Percentiles rank a stretch among this genome's conserved stretches.
Conservation (phyloP, 2,888 invertebrate genomes). For the Eudemis profundana region DNA sequence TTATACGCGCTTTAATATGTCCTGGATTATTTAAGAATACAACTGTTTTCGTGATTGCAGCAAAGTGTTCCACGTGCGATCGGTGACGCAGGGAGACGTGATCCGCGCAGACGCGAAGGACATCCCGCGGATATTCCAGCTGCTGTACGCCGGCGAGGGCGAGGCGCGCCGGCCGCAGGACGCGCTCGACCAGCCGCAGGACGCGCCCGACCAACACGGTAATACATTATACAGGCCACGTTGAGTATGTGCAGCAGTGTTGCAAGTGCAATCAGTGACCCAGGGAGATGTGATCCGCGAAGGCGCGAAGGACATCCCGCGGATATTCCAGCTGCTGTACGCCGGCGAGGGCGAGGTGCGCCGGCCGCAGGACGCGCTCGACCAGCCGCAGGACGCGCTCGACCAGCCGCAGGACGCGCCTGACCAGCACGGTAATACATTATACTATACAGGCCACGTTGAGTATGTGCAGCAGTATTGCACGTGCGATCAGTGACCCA, state of each 20-base stretch:
- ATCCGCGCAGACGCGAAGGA: constrained; percentile 99
- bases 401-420: constrained; percentile 56
- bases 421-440: constrained; percentile 67
- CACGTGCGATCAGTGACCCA: constrained; percentile 99
- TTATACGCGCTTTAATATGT: too few species aligned
- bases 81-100: constrained; percentile 99
- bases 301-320: constrained; percentile 99
- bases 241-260: constrained; percentile 92
- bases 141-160: constrained; percentile 98
- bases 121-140: constrained; percentile 99
- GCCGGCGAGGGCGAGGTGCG: constrained; percentile 98
- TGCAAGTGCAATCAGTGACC: constrained; percentile 99
- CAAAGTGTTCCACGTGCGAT: constrained; percentile 99
- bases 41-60: constrained; percentile 78
- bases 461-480: constrained; percentile 94
- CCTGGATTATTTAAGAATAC: neutral
- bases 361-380: constrained; percentile 89
- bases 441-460: constrained; percentile 48
- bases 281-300: constrained; percentile 99
- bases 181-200: constrained; percentile 81
- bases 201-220: constrained; percentile 73
- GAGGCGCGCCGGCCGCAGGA: constrained; percentile 93
- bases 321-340: constrained; percentile 98
- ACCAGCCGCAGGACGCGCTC: constrained; percentile 70
- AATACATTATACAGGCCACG: constrained; percentile 51